A percentile compares a stretch with the other conserved stretches of the same genome.
Evolutionary conservation across 2,113 vertebrate species (phyloP).

Genomic region (Merops nubicus): DNA sequence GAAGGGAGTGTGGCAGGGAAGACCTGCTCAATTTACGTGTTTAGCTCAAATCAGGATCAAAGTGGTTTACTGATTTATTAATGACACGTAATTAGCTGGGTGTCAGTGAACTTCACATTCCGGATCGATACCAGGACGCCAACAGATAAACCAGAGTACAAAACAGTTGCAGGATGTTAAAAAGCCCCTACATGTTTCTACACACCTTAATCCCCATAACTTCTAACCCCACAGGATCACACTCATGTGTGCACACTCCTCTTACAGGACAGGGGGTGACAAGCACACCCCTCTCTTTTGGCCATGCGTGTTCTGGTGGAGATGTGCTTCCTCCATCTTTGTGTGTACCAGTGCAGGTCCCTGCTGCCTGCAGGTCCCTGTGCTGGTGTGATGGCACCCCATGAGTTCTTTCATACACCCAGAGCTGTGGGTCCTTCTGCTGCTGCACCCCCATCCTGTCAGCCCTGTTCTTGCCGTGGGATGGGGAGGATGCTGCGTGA

Average conservation of each 20-base stretch:
- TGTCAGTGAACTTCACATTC: neutral
- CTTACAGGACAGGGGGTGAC: neutral
- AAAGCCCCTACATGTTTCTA: neutral
- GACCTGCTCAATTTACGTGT: neutral
- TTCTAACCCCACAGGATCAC: neutral
- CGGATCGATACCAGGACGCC: neutral
- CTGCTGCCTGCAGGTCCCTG: rapidly evolving
- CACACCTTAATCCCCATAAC: neutral
- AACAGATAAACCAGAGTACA: neutral
- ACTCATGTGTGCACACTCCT: rapidly evolving
- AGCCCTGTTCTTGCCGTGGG: no score
- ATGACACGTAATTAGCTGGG: neutral
- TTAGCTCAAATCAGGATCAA: neutral
- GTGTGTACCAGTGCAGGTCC: neutral
- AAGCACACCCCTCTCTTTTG: neutral
- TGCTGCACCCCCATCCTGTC: no score
- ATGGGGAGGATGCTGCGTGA: no score
- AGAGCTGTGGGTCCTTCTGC: no score
- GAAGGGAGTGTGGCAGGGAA: neutral
- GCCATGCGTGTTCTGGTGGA: neutral
- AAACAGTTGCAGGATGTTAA: neutral
- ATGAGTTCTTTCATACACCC: no score
- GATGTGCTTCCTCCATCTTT: neutral
- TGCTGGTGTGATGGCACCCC: neutral
- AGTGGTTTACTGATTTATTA: conserved; percentile 40